Evolutionary conservation across 1,140 invertebrate species (phyloP).

Genomic region (Ridgeia piscesae): DNA sequence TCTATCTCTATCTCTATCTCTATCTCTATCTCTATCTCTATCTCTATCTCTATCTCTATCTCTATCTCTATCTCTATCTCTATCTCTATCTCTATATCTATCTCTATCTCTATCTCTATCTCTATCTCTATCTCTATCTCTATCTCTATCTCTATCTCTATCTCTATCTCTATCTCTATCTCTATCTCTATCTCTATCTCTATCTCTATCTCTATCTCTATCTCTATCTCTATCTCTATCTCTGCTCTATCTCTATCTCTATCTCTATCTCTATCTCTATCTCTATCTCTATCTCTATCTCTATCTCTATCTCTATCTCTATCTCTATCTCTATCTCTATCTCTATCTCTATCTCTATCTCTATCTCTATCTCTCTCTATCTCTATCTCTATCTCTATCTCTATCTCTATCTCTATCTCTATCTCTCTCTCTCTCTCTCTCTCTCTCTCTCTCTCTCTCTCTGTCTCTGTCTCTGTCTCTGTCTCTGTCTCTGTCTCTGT

Average conservation of each 20-base stretch:
- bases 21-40: too few relatives aligned
- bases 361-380: slow-evolving; percentile 10
- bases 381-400: slow-evolving; percentile 10
- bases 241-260: not conserved
- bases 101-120: too few relatives aligned
- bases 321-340: slow-evolving; percentile 4
- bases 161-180: not conserved
- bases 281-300: slow-evolving; percentile 10
- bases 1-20: too few relatives aligned
- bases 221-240: not conserved
- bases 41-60: too few relatives aligned
- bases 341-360: not conserved
- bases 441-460: too few relatives aligned
- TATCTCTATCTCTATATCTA: too few relatives aligned
- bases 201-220: not conserved
- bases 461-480: too few relatives aligned
- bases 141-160: not conserved
- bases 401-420: slow-evolving; percentile 10
- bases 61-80: too few relatives aligned
- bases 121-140: too few relatives aligned
- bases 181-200: not conserved
- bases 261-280: not conserved
- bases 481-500: too few relatives aligned
- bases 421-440: not conserved
- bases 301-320: slow-evolving; percentile 1